Conservation (phyloP, 2,888 invertebrate species). For the Drosophila prostipennis region DNA sequence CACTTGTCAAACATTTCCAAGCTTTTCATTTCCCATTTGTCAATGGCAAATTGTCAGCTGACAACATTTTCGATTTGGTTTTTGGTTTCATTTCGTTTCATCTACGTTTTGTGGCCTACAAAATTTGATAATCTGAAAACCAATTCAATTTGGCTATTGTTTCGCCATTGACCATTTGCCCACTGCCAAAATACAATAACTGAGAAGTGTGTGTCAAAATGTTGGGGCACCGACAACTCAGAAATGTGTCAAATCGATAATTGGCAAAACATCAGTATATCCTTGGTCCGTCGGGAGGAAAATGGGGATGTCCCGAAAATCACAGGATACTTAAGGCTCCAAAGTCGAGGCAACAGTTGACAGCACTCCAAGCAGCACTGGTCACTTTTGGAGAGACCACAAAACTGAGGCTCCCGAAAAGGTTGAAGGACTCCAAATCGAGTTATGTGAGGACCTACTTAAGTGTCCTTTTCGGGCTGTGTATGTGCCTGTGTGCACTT, state of each 20-base stretch:
- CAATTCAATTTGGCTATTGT: conserved; percentile 42
- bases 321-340: conserved; percentile 18
- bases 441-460: conserved; percentile 74
- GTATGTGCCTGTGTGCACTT: conserved; percentile 36
- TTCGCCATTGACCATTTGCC: conserved; percentile 37
- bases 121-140: conserved; percentile 41
- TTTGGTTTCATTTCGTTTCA: conserved; percentile 27
- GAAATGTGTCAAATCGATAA: conserved; percentile 76
- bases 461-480: conserved; percentile 58
- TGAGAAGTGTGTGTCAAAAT: conserved; percentile 59
- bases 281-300: neutral
- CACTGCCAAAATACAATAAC: conserved; percentile 25
- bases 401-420: neutral
- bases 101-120: conserved; percentile 38
- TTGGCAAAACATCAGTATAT: conserved; percentile 46
- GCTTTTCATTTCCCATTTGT: conserved; percentile 13
- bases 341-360: conserved; percentile 35
- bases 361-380: conserved; percentile 16
- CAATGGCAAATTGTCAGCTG: conserved; percentile 20
- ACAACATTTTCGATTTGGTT: conserved; percentile 30
- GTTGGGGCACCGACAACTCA: conserved; percentile 47
- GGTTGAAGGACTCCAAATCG: conserved; percentile 49
- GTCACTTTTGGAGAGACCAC: conserved; percentile 26
- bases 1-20: conserved; percentile 35
- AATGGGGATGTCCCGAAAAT: neutral